Percentiles rank a stretch among this genome's conserved stretches.
phyloP scores from a whole-genome alignment of 2,888 invertebrate species.

The Serrognathus titanus region DNA sequence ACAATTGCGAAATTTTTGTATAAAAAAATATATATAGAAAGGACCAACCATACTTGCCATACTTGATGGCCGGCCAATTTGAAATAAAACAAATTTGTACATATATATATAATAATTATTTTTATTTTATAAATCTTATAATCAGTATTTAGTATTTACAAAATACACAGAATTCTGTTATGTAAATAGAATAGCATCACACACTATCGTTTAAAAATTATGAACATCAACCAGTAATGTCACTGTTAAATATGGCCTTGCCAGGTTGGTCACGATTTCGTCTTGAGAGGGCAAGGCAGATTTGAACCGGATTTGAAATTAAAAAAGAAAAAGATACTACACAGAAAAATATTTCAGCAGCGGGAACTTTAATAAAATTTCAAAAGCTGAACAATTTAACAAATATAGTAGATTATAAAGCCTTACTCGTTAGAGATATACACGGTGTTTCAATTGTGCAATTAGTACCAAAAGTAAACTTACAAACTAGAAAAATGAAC shows the following conservation, averaged over 20 bases:
- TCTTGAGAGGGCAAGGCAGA: too few species aligned
- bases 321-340: neutral
- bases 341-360: conserved; percentile 4
- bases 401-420: conserved; percentile 27
- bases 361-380: conserved; percentile 37
- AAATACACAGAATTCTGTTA: conserved; percentile 43
- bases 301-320: neutral
- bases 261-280: too few species aligned
- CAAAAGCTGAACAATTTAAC: conserved; percentile 32
- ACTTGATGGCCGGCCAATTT: neutral
- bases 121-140: conserved; percentile 45
- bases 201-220: conserved; percentile 23
- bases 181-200: conserved; percentile 18
- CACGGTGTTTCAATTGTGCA: too few species aligned
- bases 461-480: too few species aligned
- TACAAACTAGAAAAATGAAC: too few species aligned
- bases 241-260: too few species aligned
- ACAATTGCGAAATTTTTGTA: too few species aligned
- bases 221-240: conserved; percentile 10
- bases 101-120: conserved; percentile 8
- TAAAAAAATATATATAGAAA: too few species aligned
- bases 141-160: conserved; percentile 45
- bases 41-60: too few species aligned
- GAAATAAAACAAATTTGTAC: conserved; percentile 10
- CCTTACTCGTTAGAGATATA: neutral